Percentiles rank a stretch among this genome's conserved stretches.
These are phyloP conservation scores for Urocyon cinereoargenteus DNA, from an alignment of 2,797 vertebrate genomes.

Conservation along the genomic window DNA sequence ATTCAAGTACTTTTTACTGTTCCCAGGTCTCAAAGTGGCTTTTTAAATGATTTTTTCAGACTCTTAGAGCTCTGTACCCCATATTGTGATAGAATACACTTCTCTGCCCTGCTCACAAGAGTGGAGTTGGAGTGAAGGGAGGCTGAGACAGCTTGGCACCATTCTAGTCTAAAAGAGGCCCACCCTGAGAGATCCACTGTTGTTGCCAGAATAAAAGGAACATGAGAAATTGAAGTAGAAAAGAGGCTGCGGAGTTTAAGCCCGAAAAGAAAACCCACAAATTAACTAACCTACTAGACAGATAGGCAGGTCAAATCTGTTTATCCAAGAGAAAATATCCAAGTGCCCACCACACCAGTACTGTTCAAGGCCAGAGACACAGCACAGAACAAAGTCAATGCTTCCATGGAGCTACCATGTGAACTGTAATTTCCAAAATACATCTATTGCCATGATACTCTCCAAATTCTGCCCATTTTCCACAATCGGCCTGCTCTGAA, in stretches of 20 bases:
- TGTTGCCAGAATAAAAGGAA: constrained; percentile 52
- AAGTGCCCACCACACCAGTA: background rate
- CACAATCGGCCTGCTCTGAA: background rate
- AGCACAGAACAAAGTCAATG: background rate
- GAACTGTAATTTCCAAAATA: background rate
- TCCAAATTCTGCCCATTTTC: background rate
- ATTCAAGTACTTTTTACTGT: constrained; percentile 75
- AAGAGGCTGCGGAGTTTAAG: background rate
- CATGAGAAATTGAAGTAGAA: constrained; percentile 2
- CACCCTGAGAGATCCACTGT: background rate
- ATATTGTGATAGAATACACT: constrained; percentile 35
- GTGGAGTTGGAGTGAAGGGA: background rate
- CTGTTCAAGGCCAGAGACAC: background rate
- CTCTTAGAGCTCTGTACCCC: background rate
- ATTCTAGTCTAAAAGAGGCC: background rate
- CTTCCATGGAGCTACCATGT: background rate
- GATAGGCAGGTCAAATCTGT: background rate
- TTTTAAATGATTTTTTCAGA: constrained; percentile 75
- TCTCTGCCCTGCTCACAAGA: constrained; percentile 40
- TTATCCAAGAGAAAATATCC: background rate
- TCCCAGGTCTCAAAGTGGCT: constrained; percentile 57
- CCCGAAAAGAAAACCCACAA: background rate
- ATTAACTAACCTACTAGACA: background rate
- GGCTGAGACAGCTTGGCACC: constrained; percentile 56
- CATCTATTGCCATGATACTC: background rate